Evolutionary conservation across 2,888 invertebrate species (phyloP).

Genomic region (Nineta flava): DNA sequence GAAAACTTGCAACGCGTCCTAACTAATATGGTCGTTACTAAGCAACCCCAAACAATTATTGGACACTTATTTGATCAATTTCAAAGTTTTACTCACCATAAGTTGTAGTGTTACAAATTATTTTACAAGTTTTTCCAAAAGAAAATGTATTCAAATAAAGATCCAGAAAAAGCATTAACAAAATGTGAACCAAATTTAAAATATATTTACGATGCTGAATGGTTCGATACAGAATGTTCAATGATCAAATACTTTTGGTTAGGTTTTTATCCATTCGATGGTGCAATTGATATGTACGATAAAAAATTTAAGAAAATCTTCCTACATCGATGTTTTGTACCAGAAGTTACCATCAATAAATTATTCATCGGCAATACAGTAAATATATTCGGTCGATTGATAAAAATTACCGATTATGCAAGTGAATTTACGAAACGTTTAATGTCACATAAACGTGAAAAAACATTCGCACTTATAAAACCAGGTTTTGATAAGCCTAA

Average conservation of each 20-base stretch:
- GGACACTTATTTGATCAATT: too few species aligned
- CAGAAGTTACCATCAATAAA: conserved; percentile 44
- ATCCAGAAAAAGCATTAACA: background rate
- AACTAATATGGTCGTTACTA: too few species aligned
- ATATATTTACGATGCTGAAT: conserved; percentile 59
- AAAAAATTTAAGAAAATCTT: conserved; percentile 21
- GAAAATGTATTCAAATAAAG: background rate
- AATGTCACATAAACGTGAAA: conserved; percentile 44
- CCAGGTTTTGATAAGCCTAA: conserved; percentile 41
- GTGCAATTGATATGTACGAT: conserved; percentile 55
- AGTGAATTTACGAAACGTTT: conserved; percentile 49
- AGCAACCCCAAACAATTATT: too few species aligned
- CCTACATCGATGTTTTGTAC: conserved; percentile 49
- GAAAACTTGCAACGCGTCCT: too few species aligned
- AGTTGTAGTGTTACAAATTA: too few species aligned
- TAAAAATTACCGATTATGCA: conserved; percentile 57
- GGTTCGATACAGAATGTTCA: conserved; percentile 70
- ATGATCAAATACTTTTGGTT: conserved; percentile 58
- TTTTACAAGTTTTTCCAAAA: too few species aligned
- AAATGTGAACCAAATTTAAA: conserved; percentile 31
- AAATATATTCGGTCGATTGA: conserved; percentile 54
- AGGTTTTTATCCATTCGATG: conserved; percentile 60
- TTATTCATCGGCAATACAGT: conserved; percentile 60
- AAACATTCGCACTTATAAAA: conserved; percentile 64
- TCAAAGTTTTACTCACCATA: too few species aligned